Conservation (phyloP, 2,888 invertebrate genomes). For the Leptodirus hochenwartii region DNA sequence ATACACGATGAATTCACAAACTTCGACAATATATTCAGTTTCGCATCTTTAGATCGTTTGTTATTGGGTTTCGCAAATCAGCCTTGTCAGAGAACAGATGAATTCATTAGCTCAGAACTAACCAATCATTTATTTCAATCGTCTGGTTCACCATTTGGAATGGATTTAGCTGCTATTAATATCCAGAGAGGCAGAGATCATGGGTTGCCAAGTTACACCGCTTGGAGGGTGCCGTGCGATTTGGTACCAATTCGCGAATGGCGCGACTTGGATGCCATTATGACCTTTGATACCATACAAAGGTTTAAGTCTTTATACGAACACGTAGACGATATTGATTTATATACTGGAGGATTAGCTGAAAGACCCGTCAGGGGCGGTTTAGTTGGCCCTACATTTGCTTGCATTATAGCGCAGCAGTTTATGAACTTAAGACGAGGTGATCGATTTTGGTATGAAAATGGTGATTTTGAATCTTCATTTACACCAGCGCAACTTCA, state of each 20-base stretch:
- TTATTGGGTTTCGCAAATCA: constrained; percentile 62
- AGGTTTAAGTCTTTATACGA: constrained; percentile 37
- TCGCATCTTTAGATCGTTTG: constrained; percentile 63
- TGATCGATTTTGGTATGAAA: constrained; percentile 74
- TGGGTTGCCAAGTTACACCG: constrained; percentile 61
- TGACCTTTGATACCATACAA: constrained; percentile 41
- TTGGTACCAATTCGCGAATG: constrained; percentile 45
- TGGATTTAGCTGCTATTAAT: constrained; percentile 77
- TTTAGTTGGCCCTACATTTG: constrained; percentile 71
- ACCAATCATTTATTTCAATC: constrained; percentile 74
- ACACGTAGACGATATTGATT: constrained; percentile 65
- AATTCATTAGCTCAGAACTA: constrained; percentile 61
- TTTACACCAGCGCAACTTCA: constrained; percentile 61
- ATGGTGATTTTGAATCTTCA: constrained; percentile 50
- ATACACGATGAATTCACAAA: constrained; percentile 62
- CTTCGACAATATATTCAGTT: constrained; percentile 50
- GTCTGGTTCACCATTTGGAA: constrained; percentile 47
- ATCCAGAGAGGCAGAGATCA: constrained; percentile 78
- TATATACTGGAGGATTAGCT: constrained; percentile 68
- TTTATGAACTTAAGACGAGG: constrained; percentile 61
- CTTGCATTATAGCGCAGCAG: constrained; percentile 75
- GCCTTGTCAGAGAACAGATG: constrained; percentile 59
- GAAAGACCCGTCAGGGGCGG: constrained; percentile 65
- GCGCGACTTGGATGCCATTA: constrained; percentile 49
- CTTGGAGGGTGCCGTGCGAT: constrained; percentile 67